Evolutionary conservation across 1,140 invertebrate species (phyloP), one percentile per base, ranked within the genome.

Genomic region (Popillia japonica): DNA sequence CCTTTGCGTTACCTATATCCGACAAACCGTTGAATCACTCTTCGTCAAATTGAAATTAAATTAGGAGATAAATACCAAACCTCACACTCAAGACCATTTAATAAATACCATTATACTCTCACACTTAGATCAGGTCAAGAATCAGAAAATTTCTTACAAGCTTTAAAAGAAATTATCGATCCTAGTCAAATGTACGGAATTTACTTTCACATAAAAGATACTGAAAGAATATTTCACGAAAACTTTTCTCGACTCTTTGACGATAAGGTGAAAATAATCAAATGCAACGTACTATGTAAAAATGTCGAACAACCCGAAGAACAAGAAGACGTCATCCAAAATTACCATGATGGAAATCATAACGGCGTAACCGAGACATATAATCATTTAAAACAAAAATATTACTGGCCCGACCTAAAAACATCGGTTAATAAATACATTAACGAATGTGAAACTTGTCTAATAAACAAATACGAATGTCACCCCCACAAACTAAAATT

Each of bases 341-440:
- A 77, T 44, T 77, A 73, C 61, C 68, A 77, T 42, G 8, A 9
- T 23, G 2, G 75, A 17, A 82, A 81, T 59, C 79, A 80, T 41
- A 78, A 76, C 17, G 82, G 81, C 8, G 78, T 83, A 78, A 73
- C 42, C 8, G 74, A 82, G 75, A 78, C 77, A 3, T 79, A 75
- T 44, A 76, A 59, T 59, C 27, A 80, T 55, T 40, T 80, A 10
- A 79, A 80, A 77, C 41, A 59, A 73, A 72, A 79, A 2, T 55
- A 55, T 17, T 55, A 55, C 6, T 55, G 11, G 48, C 14, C 48
- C 14, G 48, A 55, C 4, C 9, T 14, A 0, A 55, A 55, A 55
- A 14, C 14, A 14, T 1, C 14, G 3, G 9, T n/a, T 11, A 44
- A 44, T 44, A 44, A 44, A 7, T 11, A 44, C 2, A 44, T 44